Evolutionary conservation across 2,113 vertebrate genomes (phyloP), one percentile per base, ranked within the genome.

Genomic region (Podiceps cristatus): DNA sequence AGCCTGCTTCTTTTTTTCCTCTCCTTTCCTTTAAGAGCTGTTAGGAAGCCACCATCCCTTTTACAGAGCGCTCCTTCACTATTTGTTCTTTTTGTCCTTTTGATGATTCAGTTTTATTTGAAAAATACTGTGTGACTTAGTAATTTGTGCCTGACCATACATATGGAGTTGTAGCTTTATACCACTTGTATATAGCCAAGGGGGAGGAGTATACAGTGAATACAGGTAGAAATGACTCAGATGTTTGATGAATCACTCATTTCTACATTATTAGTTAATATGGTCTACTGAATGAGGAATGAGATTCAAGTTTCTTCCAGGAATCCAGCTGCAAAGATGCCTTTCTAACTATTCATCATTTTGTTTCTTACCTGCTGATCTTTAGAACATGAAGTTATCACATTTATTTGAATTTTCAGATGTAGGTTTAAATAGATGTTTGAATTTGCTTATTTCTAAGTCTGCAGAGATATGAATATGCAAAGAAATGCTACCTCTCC

Each of bases 71-170:
- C 93, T 91, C 22, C 84, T 94, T 93, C 0, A 6, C 94, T 90
- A 49, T 82, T 94, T 96, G 81, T 91, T 97, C 78, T 80, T 88
- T 96, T 95, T 96, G 94, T 97, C 94, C 93, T 94, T 97, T 93
- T 2, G 20, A 81, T 95, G 89, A 96, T 97, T 94, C 92, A 94
- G 86, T 96, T 97, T 97, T 95, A 94, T 94, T 94, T 96, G 84
- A 96, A 95, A 97, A 94, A 96, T 94, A 85, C 83, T 86, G 87
- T 5, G 95, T 96, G 93, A 96, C 93, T 96, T 93, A 66, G 76
- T 95, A 96, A 83, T 87, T 97, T 94, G 91, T 95, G 60, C 92
- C 95, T 95, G 86, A 68, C 88, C 64, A 62, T 52, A 59, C 87
- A 73, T 49, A 68, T 94, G 74, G 93, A 91, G 85, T 86, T 92